Conservation (phyloP, 2,113 vertebrate genomes). For the Odontesthes bonariensis region DNA sequence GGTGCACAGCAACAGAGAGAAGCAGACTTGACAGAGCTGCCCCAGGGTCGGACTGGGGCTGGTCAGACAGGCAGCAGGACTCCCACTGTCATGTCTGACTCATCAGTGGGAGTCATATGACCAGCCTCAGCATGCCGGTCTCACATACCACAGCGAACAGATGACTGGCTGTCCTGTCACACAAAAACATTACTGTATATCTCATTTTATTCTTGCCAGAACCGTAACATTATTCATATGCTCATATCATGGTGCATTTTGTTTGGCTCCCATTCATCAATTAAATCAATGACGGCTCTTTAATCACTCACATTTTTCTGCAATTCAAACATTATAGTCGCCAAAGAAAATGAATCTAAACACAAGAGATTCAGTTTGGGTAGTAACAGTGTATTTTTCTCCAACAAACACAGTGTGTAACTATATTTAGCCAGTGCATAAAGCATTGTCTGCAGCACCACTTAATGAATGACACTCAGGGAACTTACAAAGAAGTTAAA, state of each 20-base stretch:
- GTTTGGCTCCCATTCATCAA: slow-evolving; percentile 17
- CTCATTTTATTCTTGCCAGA: slow-evolving; percentile 36
- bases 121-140: slow-evolving; percentile 44
- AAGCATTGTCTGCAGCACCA: too few species aligned
- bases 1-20: slow-evolving; percentile 31
- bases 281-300: background rate
- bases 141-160: slow-evolving; percentile 42
- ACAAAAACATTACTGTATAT: slow-evolving; percentile 24
- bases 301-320: background rate
- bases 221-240: slow-evolving; percentile 13
- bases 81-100: slow-evolving; percentile 63
- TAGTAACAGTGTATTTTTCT: background rate
- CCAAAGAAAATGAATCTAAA: too few species aligned
- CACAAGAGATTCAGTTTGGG: too few species aligned
- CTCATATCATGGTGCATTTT: slow-evolving; percentile 24
- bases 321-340: background rate
- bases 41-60: slow-evolving; percentile 43
- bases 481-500: too few species aligned
- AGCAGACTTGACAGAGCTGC: slow-evolving; percentile 27
- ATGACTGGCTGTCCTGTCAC: slow-evolving; percentile 44
- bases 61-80: slow-evolving; percentile 47
- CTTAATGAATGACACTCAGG: too few species aligned
- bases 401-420: background rate
- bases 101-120: slow-evolving; percentile 59
- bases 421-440: background rate